phyloP scores from a whole-genome alignment of 2,797 vertebrate genomes.

The Sphenopsis melanotis region DNA sequence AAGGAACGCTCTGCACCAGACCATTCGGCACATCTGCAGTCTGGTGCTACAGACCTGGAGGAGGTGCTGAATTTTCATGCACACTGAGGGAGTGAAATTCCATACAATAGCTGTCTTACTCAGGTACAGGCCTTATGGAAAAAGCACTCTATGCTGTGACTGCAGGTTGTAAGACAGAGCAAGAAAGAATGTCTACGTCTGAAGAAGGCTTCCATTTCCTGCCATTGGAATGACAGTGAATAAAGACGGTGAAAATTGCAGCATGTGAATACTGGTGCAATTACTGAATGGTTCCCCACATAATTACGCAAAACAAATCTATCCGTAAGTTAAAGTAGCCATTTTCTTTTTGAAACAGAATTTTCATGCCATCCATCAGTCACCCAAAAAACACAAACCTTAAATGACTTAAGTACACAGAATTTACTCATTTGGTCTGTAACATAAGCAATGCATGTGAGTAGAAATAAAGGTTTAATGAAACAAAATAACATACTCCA shows the following conservation, averaged over 20 bases:
- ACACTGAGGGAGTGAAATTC: background rate
- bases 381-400: conserved; percentile 45
- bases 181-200: background rate
- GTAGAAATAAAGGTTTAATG: conserved; percentile 49
- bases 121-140: background rate
- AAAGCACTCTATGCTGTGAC: background rate
- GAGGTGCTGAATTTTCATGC: background rate
- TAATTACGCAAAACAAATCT: conserved; percentile 52
- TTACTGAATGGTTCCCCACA: conserved; percentile 44
- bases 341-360: conserved; percentile 47
- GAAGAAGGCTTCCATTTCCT: conserved; percentile 29
- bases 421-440: conserved; percentile 18
- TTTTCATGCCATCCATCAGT: conserved; percentile 27
- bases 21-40: fast-evolving
- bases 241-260: conserved; percentile 44
- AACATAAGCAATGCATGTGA: conserved; percentile 1
- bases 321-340: conserved; percentile 42
- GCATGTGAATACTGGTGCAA: conserved; percentile 51
- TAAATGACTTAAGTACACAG: background rate
- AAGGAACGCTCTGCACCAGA: background rate
- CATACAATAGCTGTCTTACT: background rate
- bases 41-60: background rate
- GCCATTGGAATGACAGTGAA: conserved; percentile 33
- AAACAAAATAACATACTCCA: conserved; percentile 47
- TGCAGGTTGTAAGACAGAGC: background rate